A percentile compares a stretch with the other conserved stretches of the same genome.
Evolutionary conservation across 1,140 invertebrate species (phyloP).

Genomic region (Nephila pilipes): DNA sequence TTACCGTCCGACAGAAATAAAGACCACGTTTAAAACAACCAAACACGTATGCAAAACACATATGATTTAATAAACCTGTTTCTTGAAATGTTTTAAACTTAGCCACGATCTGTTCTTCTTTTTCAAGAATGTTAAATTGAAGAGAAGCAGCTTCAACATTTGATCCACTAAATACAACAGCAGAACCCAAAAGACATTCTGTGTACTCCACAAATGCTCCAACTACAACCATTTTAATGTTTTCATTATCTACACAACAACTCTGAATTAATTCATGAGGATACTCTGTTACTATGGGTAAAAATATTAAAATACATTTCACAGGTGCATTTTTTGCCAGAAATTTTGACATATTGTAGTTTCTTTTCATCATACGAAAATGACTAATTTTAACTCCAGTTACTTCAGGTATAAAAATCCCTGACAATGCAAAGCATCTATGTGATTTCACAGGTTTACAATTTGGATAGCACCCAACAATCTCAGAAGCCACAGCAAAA

Average conservation of each 20-base stretch:
- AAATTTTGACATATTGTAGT: not conserved
- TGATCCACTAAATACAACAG: constrained; percentile 79
- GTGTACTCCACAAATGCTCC: constrained; percentile 78
- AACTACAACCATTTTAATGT: constrained; percentile 79
- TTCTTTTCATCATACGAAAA: constrained; percentile 43
- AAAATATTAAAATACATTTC: constrained; percentile 68
- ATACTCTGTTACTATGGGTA: not conserved
- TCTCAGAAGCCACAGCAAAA: constrained; percentile 4
- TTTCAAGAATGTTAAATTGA: constrained; percentile 78
- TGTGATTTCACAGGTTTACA: constrained; percentile 59
- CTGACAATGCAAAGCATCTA: constrained; percentile 46
- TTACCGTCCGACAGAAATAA: constrained; percentile 80
- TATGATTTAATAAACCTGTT: constrained; percentile 79
- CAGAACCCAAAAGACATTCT: constrained; percentile 51
- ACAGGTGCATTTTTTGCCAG: constrained; percentile 28
- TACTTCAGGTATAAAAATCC: constrained; percentile 67
- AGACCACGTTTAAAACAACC: constrained; percentile 84
- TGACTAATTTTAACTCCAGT: constrained; percentile 61
- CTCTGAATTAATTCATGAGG: constrained; percentile 34
- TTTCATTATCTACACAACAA: constrained; percentile 57
- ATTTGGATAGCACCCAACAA: constrained; percentile 1
- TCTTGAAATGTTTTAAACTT: constrained; percentile 80
- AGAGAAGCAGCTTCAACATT: constrained; percentile 80
- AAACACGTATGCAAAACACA: constrained; percentile 84
- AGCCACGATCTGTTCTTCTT: not conserved